Percentiles rank a stretch among this genome's conserved stretches.
These are phyloP conservation scores for Chelonus insularis DNA, from an alignment of 1,140 invertebrate genomes.

Conservation along the genomic window DNA sequence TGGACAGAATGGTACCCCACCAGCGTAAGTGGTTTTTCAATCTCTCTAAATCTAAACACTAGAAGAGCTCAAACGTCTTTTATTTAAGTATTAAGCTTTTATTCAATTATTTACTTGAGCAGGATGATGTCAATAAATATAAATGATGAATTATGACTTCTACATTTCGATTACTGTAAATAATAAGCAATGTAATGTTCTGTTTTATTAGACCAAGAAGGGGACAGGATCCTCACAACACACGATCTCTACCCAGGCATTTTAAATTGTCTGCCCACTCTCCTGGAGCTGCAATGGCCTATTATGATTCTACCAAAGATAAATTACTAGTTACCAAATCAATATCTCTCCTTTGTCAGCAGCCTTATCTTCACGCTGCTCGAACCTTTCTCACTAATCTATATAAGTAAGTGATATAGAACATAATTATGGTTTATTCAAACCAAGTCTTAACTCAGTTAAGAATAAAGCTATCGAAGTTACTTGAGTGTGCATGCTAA, in stretches of 20 bases:
- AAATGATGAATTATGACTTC: too few species aligned
- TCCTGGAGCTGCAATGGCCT: constrained; percentile 74
- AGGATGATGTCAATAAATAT: constrained; percentile 1
- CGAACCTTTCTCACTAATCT: constrained; percentile 84
- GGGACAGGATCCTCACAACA: constrained; percentile 66
- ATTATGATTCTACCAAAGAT: constrained; percentile 92
- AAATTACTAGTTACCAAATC: constrained; percentile 93
- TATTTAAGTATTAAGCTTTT: too few species aligned
- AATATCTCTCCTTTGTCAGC: constrained; percentile 87
- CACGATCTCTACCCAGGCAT: constrained; percentile 80
- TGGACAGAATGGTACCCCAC: constrained; percentile 66
- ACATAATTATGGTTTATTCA: too few species aligned
- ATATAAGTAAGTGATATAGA: constrained; percentile 80
- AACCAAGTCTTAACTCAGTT: too few species aligned
- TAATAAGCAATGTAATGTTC: too few species aligned
- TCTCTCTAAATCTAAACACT: too few species aligned
- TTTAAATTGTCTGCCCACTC: constrained; percentile 82
- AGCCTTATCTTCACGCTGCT: constrained; percentile 85
- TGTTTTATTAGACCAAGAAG: constrained; percentile 59
- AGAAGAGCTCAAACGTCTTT: too few species aligned
- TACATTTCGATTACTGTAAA: too few species aligned
- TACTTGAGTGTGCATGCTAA: too few species aligned
- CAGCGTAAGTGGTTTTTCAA: constrained; percentile 45
- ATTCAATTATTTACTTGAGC: too few species aligned
- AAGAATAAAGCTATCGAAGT: too few species aligned